Conservation (phyloP, 1,140 invertebrate genomes). For the Drosophila sturtevanti region DNA sequence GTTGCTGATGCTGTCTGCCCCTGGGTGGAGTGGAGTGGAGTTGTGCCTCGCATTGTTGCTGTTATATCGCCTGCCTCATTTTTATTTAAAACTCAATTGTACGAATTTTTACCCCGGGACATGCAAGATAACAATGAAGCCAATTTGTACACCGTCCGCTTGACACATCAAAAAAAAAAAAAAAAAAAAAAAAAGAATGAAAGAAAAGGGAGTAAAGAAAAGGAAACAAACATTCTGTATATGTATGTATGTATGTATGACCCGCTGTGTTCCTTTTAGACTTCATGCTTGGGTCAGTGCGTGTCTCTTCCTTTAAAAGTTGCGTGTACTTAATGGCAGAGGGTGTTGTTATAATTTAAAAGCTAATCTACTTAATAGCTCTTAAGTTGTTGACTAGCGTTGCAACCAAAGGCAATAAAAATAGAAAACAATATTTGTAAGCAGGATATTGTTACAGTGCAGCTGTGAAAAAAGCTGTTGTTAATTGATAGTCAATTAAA, state of each 20-base stretch:
- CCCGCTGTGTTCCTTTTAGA: background rate
- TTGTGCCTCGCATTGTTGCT: constrained; percentile 28
- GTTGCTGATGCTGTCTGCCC: constrained; percentile 21
- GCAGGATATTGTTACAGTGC: no score
- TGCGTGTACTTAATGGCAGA: background rate
- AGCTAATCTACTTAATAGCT: constrained; percentile 8
- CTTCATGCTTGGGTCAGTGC: constrained; percentile 3
- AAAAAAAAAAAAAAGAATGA: background rate
- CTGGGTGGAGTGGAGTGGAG: constrained; percentile 26
- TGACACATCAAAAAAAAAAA: constrained; percentile 22
- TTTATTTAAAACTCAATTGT: constrained; percentile 60
- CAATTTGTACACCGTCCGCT: constrained; percentile 45
- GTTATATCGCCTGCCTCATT: constrained; percentile 38
- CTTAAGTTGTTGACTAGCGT: background rate
- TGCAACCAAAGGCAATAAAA: background rate
- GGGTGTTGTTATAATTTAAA: background rate
- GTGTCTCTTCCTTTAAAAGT: background rate
- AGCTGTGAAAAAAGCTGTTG: no score
- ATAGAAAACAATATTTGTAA: no score
- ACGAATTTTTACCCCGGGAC: constrained; percentile 41
- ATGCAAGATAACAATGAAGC: constrained; percentile 35
- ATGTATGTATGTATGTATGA: no score
- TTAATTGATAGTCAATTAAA: no score
- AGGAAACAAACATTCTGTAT: background rate
- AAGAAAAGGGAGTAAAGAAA: background rate